Evolutionary conservation across 2,113 vertebrate species (phyloP).

Genomic region (Danio rerio): GRCz12tu NC_133195.1:10212001-10212500

Average conservation of each 20-base stretch:
- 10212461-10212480: no score
- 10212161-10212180: constrained; percentile 36
- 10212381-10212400: no score
- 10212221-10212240: not conserved
- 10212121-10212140: constrained; percentile 35
- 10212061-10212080: constrained; percentile 13
- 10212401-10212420: no score
- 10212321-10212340: no score
- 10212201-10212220: constrained; percentile 6
- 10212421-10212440: no score
- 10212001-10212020: not conserved
- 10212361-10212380: no score
- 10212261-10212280: no score
- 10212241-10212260: not conserved
- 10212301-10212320: no score
- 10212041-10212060: constrained; percentile 25
- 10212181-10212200: not conserved
- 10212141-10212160: not conserved
- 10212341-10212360: no score
- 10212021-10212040: constrained; percentile 28
- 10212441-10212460: no score
- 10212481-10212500: no score
- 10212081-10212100: not conserved
- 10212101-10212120: not conserved
- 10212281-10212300: no score